phyloP scores from a whole-genome alignment of 2,888 invertebrate species.

The Leptopilina myrica region DNA sequence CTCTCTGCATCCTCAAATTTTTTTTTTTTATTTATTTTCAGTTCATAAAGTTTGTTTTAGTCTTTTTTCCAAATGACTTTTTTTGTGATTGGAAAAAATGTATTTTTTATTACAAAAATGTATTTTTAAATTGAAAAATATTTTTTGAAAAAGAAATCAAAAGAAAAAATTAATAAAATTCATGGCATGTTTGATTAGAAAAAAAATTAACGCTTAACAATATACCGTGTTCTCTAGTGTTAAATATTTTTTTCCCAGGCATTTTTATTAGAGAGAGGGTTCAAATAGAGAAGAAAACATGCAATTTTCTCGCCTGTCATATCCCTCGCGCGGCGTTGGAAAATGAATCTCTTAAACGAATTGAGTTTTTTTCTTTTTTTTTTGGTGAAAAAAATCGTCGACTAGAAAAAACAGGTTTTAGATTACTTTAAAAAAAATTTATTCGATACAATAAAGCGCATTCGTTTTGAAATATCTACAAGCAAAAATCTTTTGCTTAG shows the following conservation, averaged over 20 bases:
- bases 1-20: conserved; percentile 12
- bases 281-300: conserved; percentile 29
- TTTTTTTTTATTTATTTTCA: conserved; percentile 1
- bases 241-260: neutral
- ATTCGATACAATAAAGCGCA: neutral
- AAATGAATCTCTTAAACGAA: conserved; percentile 36
- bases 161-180: too few relatives aligned
- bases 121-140: too few relatives aligned
- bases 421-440: neutral
- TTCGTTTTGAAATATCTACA: neutral
- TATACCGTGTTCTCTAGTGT: neutral
- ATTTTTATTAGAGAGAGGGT: neutral
- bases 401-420: neutral
- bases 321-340: conserved; percentile 23
- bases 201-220: neutral
- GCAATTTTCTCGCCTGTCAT: conserved; percentile 37
- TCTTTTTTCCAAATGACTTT: too few relatives aligned
- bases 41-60: too few relatives aligned
- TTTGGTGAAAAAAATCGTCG: neutral
- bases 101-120: too few relatives aligned
- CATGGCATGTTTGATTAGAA: too few relatives aligned
- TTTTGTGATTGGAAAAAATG: too few relatives aligned
- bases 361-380: conserved; percentile 1
- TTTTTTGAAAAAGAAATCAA: too few relatives aligned
- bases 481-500: neutral